phyloP scores from a whole-genome alignment of 92 coral and sea anemone genomes.

The Actinernus sp. region DNA sequence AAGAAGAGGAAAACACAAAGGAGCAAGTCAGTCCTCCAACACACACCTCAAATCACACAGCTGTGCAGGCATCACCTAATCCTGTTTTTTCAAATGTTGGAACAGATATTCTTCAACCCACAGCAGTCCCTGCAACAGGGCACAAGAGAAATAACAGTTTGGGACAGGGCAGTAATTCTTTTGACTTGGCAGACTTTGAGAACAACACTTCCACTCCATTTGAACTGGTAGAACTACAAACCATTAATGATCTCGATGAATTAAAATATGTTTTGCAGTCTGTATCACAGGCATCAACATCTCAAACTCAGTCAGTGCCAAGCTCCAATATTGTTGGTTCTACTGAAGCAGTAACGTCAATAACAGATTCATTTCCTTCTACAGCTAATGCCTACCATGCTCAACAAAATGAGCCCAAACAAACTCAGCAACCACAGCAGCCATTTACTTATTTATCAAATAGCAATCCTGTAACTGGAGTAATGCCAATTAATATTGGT shows the following conservation, averaged over 20 bases:
- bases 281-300: constrained; percentile 9
- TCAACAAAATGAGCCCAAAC: not conserved
- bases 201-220: constrained; percentile 87
- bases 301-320: constrained; percentile 1
- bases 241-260: constrained; percentile 95
- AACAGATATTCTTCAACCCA: constrained; percentile 89
- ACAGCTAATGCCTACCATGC: not conserved
- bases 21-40: not conserved
- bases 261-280: constrained; percentile 89
- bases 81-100: constrained; percentile 83
- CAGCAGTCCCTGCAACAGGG: constrained; percentile 67
- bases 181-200: constrained; percentile 97
- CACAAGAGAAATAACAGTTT: constrained; percentile 77
- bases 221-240: constrained; percentile 96
- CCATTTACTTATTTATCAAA: constrained; percentile 22
- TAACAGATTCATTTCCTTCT: not conserved
- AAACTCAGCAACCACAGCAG: not conserved
- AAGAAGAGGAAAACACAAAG: constrained; percentile 44
- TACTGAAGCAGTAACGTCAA: not conserved
- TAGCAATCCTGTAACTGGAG: no score
- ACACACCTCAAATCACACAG: not conserved
- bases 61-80: constrained; percentile 1
- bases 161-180: constrained; percentile 66
- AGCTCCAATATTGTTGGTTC: not conserved
- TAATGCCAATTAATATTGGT: not conserved